Percentiles rank a stretch among this genome's conserved stretches.
Evolutionary conservation across 1,140 invertebrate genomes (phyloP).

Genomic region (Heliconius nattereri): DNA sequence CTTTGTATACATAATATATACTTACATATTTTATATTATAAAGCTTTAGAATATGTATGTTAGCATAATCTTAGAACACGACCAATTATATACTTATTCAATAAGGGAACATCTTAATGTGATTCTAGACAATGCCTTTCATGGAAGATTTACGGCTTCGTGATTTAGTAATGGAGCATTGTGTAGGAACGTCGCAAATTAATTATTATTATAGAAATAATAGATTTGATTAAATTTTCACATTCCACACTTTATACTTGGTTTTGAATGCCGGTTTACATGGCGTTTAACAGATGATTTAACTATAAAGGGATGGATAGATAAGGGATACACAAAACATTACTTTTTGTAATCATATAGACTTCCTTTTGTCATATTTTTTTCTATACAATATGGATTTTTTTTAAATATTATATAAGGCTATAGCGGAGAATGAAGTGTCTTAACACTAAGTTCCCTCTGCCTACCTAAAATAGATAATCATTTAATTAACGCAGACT

Average conservation of each 20-base stretch:
- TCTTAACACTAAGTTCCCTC: too few relatives aligned
- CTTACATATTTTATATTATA: neutral
- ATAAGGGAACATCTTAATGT: slow-evolving; percentile 26
- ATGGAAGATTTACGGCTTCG: slow-evolving; percentile 21
- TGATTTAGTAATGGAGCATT: slow-evolving; percentile 26
- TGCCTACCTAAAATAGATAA: too few relatives aligned
- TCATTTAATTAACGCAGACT: too few relatives aligned
- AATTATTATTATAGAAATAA: slow-evolving; percentile 14
- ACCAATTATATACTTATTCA: slow-evolving; percentile 16
- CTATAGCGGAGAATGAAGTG: too few relatives aligned
- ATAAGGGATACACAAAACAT: neutral
- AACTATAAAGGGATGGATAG: neutral
- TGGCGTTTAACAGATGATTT: neutral
- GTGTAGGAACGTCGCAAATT: slow-evolving; percentile 19
- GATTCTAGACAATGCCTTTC: slow-evolving; percentile 21
- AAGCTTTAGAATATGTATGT: neutral
- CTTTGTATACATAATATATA: too few relatives aligned
- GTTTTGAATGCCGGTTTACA: neutral
- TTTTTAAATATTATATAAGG: too few relatives aligned
- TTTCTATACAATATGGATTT: too few relatives aligned
- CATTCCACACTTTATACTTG: neutral
- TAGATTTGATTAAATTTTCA: slow-evolving; percentile 4
- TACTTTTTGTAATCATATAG: too few relatives aligned
- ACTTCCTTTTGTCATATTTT: too few relatives aligned
- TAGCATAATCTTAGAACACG: slow-evolving; percentile 7